Percentiles rank a stretch among this genome's conserved stretches.
phyloP scores from a whole-genome alignment of 1,140 invertebrate genomes.

The Pseudomyrmex pallidus region DNA sequence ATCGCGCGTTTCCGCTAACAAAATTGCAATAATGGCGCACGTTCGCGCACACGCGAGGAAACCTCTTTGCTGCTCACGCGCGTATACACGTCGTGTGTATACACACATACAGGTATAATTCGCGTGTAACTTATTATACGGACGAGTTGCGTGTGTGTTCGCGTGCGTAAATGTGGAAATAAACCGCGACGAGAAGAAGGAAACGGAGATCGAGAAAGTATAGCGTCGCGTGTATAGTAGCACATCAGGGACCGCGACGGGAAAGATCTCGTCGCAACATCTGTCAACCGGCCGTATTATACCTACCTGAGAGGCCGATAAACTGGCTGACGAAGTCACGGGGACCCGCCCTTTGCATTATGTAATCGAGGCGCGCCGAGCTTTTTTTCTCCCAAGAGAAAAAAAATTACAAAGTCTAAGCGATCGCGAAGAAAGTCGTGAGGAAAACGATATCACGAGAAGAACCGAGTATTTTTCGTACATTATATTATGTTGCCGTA shows the following conservation, averaged over 20 bases:
- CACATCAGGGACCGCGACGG: not conserved
- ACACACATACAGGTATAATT: not conserved
- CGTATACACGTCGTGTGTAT: no score
- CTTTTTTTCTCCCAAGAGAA: conserved; percentile 53
- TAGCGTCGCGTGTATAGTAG: conserved; percentile 35
- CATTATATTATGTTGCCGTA: conserved; percentile 20
- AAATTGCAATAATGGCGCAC: conserved; percentile 47
- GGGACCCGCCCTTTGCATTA: conserved; percentile 68
- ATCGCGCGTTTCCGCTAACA: conserved; percentile 19
- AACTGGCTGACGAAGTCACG: conserved; percentile 67
- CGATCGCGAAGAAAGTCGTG: conserved; percentile 9
- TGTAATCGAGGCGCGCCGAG: conserved; percentile 61
- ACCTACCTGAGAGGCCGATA: conserved; percentile 65
- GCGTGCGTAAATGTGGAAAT: not conserved
- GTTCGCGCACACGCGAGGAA: not conserved
- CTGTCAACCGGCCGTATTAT: conserved; percentile 66
- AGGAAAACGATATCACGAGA: not conserved
- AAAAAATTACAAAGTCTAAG: conserved; percentile 14
- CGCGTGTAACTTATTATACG: not conserved
- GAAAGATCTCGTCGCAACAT: conserved; percentile 59
- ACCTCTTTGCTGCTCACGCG: not conserved
- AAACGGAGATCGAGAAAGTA: conserved; percentile 14
- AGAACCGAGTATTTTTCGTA: conserved; percentile 21
- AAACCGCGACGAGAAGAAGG: not conserved
- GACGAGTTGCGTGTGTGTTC: not conserved